phyloP scores from a whole-genome alignment of 2,888 invertebrate genomes.

The Azorinus chamasolen region DNA sequence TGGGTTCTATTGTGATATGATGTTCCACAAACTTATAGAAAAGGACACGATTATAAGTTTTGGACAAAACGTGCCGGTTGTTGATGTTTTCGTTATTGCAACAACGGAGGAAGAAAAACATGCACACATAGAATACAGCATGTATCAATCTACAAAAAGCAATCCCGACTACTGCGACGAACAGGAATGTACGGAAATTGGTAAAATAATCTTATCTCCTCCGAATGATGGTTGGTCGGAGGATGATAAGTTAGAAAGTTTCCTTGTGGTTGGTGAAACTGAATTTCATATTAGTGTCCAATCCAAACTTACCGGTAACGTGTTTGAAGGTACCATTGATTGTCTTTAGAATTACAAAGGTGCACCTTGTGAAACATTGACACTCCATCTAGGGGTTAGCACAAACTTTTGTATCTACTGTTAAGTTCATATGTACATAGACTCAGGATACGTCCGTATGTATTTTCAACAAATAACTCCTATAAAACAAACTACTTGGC shows the following conservation, averaged over 20 bases:
- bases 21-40: slow-evolving; percentile 41
- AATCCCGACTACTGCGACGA: slow-evolving; percentile 25
- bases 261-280: slow-evolving; percentile 33
- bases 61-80: slow-evolving; percentile 10
- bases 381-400: too few relatives aligned
- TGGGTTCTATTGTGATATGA: slow-evolving; percentile 13
- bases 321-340: too few relatives aligned
- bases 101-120: slow-evolving; percentile 21
- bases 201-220: slow-evolving; percentile 28
- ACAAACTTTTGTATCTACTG: too few relatives aligned
- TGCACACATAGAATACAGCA: slow-evolving; percentile 5
- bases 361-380: too few relatives aligned
- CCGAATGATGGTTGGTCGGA: slow-evolving; percentile 34
- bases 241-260: slow-evolving; percentile 8
- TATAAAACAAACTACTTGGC: too few relatives aligned
- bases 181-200: slow-evolving; percentile 34
- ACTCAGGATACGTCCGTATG: too few relatives aligned
- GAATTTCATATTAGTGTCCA: too few relatives aligned
- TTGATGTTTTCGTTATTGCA: slow-evolving; percentile 5
- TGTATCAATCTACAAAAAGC: slow-evolving; percentile 29
- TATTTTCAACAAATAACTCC: too few relatives aligned
- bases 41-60: slow-evolving; percentile 19
- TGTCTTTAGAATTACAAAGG: too few relatives aligned
- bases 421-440: too few relatives aligned
- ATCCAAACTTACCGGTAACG: too few relatives aligned